Evolutionary conservation across 2,888 invertebrate genomes (phyloP), one percentile per base, ranked within the genome.

Genomic region (Anticlea derivata): DNA sequence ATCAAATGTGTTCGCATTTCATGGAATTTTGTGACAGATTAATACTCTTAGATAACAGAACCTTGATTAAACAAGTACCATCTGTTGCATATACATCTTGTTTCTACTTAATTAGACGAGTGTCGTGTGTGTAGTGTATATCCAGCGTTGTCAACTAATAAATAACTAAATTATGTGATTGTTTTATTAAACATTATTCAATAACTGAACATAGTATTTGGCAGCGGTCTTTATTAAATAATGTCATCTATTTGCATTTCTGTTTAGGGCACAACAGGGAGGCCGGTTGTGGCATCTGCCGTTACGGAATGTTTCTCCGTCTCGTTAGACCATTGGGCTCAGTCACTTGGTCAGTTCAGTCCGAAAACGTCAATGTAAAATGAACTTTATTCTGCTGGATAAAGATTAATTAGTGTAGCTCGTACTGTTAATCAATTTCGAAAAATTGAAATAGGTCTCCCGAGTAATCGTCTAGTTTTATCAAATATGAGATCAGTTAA

Each of bases 281-380:
- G 61, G 64, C 63, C 53, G 60, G 59, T 60, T 63, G 66, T 61
- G 70, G 73, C 66, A 73, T 76, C 66, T 70, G 63, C 68, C 62
- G 65, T 55, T 53, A 50, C 51, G 75, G 75, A 75, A 75, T 81
- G 58, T 51, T 62, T 57, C 58, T 58, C 56, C 50, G 65, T 66
- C 70, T 71, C 66, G 71, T 70, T 66, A 70, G 55, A 73, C 68
- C 74, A 67, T 65, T 64, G 62, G 64, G 64, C 64, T 71, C 13
- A 73, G 73, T 75, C 73, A 64, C 24, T 5, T 3, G 23, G n/a
- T 13, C 13, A 29, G 10, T 11, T 22, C 39, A 20, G 2, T 17
- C 17, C 4, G 4, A 17, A 17, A 8, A n/a, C n/a, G n/a, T n/a
- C n/a, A n/a, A n/a, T n/a, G 27, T 27, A 27, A 27, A 27, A 27